Evolutionary conservation across 1,140 invertebrate species (phyloP).

Genomic region (Drosophila grimshawi): DNA sequence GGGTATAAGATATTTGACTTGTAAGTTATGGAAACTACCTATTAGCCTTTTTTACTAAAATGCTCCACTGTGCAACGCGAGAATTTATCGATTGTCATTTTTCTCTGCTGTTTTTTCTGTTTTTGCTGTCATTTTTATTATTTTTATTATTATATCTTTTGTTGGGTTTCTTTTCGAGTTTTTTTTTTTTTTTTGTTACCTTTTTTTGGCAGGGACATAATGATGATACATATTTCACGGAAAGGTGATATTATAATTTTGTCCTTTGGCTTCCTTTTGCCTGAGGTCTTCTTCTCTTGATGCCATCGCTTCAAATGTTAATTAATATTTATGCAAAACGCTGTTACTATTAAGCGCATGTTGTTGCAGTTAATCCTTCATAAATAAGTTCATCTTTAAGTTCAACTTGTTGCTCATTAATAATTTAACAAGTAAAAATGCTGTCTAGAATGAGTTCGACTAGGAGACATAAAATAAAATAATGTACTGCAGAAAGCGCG

Average conservation of each 20-base stretch:
- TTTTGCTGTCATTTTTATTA: slow-evolving; percentile 22
- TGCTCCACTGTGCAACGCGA: slow-evolving; percentile 15
- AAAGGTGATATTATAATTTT: slow-evolving; percentile 35
- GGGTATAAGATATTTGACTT: no score
- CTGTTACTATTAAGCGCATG: slow-evolving; percentile 17
- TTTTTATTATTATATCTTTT: slow-evolving; percentile 8
- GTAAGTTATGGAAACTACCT: no score
- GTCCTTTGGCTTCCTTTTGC: background rate
- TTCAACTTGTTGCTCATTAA: no score
- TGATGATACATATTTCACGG: slow-evolving; percentile 43
- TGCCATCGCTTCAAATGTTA: slow-evolving; percentile 27
- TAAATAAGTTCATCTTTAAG: background rate
- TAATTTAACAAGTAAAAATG: background rate
- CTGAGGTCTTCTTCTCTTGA: slow-evolving; percentile 6
- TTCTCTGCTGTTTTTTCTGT: slow-evolving; percentile 15
- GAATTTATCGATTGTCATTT: slow-evolving; percentile 47
- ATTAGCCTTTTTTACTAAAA: background rate
- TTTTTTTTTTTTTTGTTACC: slow-evolving; percentile 1
- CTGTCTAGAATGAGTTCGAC: background rate
- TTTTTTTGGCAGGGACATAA: slow-evolving; percentile 21
- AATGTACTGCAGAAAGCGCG: no score
- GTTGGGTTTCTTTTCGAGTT: slow-evolving; percentile 1
- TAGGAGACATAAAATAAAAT: no score
- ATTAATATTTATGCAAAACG: slow-evolving; percentile 50
- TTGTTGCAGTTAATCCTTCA: slow-evolving; percentile 8